Conservation (phyloP, 2,888 invertebrate genomes). For the Drosophila subquinaria region DNA sequence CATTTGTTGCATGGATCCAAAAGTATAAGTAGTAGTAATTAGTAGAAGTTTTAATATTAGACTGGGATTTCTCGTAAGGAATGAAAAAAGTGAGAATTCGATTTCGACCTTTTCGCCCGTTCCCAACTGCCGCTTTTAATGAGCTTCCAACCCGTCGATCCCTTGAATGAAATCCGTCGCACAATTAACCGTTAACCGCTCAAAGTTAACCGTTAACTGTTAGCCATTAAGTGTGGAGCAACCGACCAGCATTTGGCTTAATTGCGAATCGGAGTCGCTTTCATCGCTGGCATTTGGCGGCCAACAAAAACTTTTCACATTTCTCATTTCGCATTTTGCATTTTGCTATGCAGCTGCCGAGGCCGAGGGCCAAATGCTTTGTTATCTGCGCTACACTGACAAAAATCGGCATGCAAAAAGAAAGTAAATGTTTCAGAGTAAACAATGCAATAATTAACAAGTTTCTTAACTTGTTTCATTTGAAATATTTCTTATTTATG, state of each 20-base stretch:
- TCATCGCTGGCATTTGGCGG: constrained; percentile 67
- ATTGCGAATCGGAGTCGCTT: constrained; percentile 68
- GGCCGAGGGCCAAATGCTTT: constrained; percentile 53
- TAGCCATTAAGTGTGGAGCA: constrained; percentile 45
- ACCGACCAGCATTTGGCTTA: constrained; percentile 38
- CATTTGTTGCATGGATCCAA: no score
- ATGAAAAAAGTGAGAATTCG: no score
- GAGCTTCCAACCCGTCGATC: constrained; percentile 17
- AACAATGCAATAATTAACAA: no score
- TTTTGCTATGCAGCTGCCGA: constrained; percentile 45
- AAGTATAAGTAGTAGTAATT: no score
- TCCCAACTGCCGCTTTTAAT: constrained; percentile 25
- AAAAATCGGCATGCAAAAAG: neutral
- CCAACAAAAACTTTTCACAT: constrained; percentile 30
- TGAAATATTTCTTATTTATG: no score
- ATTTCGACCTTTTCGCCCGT: neutral
- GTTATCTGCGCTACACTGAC: constrained; percentile 39
- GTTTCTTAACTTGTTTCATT: no score
- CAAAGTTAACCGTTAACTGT: constrained; percentile 6
- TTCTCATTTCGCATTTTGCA: constrained; percentile 29
- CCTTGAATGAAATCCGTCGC: neutral
- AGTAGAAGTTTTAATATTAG: no score
- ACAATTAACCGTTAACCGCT: constrained; percentile 49
- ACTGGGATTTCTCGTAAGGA: no score
- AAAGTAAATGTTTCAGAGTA: neutral